Conservation (phyloP, 1,140 invertebrate species). For the Bombus cullumanus region DNA sequence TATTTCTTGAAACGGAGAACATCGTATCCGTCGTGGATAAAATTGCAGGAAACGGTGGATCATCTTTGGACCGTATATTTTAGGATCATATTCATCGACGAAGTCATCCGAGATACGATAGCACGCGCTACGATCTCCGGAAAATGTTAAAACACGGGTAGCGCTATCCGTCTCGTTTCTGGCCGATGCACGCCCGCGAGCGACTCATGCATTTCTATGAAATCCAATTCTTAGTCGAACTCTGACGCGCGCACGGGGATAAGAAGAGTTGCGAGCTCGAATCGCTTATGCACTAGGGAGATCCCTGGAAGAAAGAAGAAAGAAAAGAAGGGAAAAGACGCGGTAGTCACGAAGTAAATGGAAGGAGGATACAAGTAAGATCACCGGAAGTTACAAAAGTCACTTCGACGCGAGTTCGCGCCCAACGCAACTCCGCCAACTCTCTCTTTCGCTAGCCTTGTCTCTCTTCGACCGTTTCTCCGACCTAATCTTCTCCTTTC, state of each 20-base stretch:
- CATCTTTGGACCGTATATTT: background rate
- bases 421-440: background rate
- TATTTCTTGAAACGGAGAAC: background rate
- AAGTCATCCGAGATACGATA: background rate
- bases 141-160: slow-evolving; percentile 8
- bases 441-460: background rate
- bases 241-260: background rate
- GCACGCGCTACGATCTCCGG: background rate
- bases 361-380: slow-evolving; percentile 3
- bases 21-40: background rate
- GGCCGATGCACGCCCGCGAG: slow-evolving; percentile 7
- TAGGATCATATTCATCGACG: slow-evolving; percentile 7
- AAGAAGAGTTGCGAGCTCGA: slow-evolving; percentile 10
- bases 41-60: background rate
- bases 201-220: slow-evolving; percentile 55
- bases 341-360: background rate
- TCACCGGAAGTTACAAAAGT: slow-evolving; percentile 50
- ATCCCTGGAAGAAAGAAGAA: background rate
- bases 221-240: slow-evolving; percentile 59
- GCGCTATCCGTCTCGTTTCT: background rate
- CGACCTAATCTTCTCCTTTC: background rate
- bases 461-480: slow-evolving; percentile 18
- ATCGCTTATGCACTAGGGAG: slow-evolving; percentile 16
- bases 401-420: slow-evolving; percentile 40
- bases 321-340: background rate